Base-by-base conservation (phyloP, 2,888 invertebrate genomes). In the Petrolisthes cinctipes region DNA sequence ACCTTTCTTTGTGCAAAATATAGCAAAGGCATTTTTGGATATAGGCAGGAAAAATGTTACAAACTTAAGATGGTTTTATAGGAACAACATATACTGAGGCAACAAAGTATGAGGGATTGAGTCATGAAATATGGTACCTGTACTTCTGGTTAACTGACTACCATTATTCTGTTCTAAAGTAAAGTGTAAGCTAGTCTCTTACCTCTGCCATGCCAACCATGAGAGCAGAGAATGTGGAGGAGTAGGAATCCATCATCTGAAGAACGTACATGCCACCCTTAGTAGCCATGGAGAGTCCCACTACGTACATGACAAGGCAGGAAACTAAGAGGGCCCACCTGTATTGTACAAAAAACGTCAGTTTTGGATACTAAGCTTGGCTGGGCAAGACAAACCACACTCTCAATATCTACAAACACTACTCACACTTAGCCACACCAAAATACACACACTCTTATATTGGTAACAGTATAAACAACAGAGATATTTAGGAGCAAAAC, bases 241-340 rank as follows among this genome's bases (percentile, higher is more conserved):
- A 88, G 80, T 91, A 91, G 20, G 86, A 90, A 81, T 91, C 91
- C 91, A 91, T 91, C 90, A 91, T 88, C 84, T 91, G 90, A 5
- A 86, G 89, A 75, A 91, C 91, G 17, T 90, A 89, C 90, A 90
- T 90, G 6, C 90, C 90, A 14, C 89, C 90, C 57, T 89, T 88
- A 5, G 89, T 90, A 4, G 90, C 89, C 90, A 90, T 90, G 5
- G 89, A 90, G 37, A 90, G 86, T 6, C 90, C 90, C 14, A 90
- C 89, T 23, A 54, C 11, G 75, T 83, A 90, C 90, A 90, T 90
- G 83, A 89, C 57, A 5, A 82, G n/a, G 73, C 90, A 90, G 82
- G 75, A 75, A 66, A 51, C 86, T 68, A 90, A 57, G 75, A 90
- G 89, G 76, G 87, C 90, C 89, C 89, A 90, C 84, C 90, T 90